Evolutionary conservation across 2,888 invertebrate genomes (phyloP), one percentile per base, ranked within the genome.

Genomic region (Gandaritis pyraliata): DNA sequence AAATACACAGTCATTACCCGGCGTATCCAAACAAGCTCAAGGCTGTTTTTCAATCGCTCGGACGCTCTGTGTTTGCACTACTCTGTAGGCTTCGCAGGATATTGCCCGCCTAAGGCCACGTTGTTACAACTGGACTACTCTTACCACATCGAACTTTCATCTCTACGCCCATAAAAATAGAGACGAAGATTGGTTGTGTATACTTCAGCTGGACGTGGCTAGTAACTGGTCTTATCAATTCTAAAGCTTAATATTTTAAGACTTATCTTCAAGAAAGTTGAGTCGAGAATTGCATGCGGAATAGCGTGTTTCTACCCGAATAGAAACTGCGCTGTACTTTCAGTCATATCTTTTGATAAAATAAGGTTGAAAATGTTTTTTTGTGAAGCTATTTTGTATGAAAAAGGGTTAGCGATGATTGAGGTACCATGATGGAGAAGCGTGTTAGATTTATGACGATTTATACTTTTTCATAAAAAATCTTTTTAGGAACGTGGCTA

Each of bases 21-120:
- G 43, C 57, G n/a, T 58, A 12, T 57, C 16, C 46, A 62, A 55
- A 56, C 56, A 58, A 33, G 39, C 57, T 66, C 29, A 60, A 16
- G 54, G 51, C 59, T 69, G 69, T 71, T 69, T 68, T 71, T 67
- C 65, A 61, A n/a, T 59, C 63, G 66, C 65, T 66, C 66, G 70
- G 70, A 69, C 70, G 67, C 68, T 55, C 57, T 16, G 30, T 65
- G 65, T 65, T 68, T 66, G 64, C 58, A 30, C 63, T 59, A 36
- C 57, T 54, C 55, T 16, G 59, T 60, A 62, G 64, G 54, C 61
- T 58, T 61, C 58, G 52, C 56, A 65, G 65, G 65, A 65, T 65
- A 65, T 65, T 65, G 53, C 62, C 38, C n/a, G 65, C 65, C 65
- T 43, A 11, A 50, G 59, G 65, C 56, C 23, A 49, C 55, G 52